Base-by-base conservation (phyloP, 2,888 invertebrate genomes). In the Micropterix aruncella region DNA sequence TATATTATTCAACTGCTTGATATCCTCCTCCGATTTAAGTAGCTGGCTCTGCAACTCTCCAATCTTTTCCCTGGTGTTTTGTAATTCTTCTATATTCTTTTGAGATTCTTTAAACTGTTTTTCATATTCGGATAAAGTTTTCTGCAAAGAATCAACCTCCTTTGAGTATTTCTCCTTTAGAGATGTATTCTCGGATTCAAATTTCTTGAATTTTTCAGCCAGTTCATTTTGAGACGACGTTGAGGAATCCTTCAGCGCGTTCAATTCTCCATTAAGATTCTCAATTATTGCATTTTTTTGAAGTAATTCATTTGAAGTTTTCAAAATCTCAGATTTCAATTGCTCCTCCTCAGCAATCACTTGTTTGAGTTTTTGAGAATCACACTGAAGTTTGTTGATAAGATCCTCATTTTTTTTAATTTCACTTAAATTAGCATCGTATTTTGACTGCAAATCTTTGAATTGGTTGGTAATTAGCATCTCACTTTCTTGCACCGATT, bases 11-110 rank as follows among this genome's bases (percentile, higher is more conserved):
- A 69, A 52, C 54, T 67, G 63, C 53, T 68, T 70, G 41, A 68
- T 65, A 52, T 68, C 65, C 46, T 56, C 58, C 51, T 72, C 70
- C n/a, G 70, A 65, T 51, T 69, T 66, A 36, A 57, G 55, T 45
- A 69, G 51, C 40, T 65, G 57, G 49, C 59, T 57, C 54, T 72
- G 64, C 41, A 70, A 53, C 50, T 71, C 66, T 39, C 55, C 55
- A 16, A 70, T 52, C 55, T 64, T 71, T 49, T 65, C 62, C 52
- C 63, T 65, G 36, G 59, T 55, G 50, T 60, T 58, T 43, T 60
- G 57, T 19, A 66, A 56, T 47, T 65, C 64, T 51, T 60, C 57
- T 16, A 63, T 50, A 51, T 61, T 57, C 46, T 60, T 66, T 44
- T 64, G 62, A 51, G 62, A 65, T 18, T 44, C 50, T 41, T 63